Percentiles rank a stretch among this genome's conserved stretches.
Conservation (phyloP, 2,888 invertebrate genomes). For the Geotrupes spiniger region DNA sequence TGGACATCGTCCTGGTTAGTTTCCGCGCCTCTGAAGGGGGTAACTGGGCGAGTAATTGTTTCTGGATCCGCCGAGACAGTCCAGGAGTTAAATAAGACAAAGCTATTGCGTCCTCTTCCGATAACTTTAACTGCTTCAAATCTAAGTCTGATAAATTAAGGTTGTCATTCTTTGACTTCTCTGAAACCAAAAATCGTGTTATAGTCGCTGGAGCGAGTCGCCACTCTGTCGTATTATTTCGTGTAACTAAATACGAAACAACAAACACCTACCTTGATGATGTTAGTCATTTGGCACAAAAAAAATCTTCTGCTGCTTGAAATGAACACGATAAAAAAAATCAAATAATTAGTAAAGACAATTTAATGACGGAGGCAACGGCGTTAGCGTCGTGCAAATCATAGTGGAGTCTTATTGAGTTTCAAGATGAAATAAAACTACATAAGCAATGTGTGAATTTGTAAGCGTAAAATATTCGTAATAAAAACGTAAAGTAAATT, state of each 20-base stretch:
- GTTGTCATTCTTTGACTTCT: conserved; percentile 42
- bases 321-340: conserved; percentile 32
- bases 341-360: conserved; percentile 20
- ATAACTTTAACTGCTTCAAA: conserved; percentile 65
- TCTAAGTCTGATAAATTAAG: conserved; percentile 57
- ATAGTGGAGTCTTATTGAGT: background rate
- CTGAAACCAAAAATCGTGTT: conserved; percentile 37
- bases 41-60: conserved; percentile 66
- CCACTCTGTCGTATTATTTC: background rate
- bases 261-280: conserved; percentile 40
- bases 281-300: conserved; percentile 44
- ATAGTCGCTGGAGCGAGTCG: too few relatives aligned
- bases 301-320: conserved; percentile 46
- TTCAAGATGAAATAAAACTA: background rate
- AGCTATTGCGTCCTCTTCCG: conserved; percentile 68
- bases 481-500: too few relatives aligned
- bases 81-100: conserved; percentile 69
- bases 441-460: background rate
- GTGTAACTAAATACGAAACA: conserved; percentile 3
- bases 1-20: conserved; percentile 64
- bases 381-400: conserved; percentile 16
- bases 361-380: conserved; percentile 19
- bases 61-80: conserved; percentile 68
- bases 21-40: conserved; percentile 67
- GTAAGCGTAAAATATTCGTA: background rate